Evolutionary conservation across 2,113 vertebrate species (phyloP), one percentile per base, ranked within the genome.

Genomic region (Cyanoliseus patagonus): DNA sequence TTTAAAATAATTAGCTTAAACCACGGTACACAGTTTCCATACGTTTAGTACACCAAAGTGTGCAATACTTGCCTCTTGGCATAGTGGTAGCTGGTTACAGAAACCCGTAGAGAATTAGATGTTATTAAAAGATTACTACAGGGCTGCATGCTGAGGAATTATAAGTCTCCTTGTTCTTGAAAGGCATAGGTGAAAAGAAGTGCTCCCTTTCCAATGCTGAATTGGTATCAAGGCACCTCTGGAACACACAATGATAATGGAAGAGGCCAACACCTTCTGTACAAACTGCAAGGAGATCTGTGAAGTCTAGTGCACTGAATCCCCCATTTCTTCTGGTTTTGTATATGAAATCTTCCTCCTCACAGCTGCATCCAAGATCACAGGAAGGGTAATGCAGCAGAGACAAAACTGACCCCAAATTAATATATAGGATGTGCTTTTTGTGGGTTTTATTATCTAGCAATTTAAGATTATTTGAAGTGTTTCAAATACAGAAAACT

Each of bases 201-300:
- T 24, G 17, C 8, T 86, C 28, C 9, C 18, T 92, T 84, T 86
- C 83, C n/a, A 33, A 0, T 25, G n/a, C 20, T 80, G 66, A 42
- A 30, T 24, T 0, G 0, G 15, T 49, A 42, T 1, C 7, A 80
- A 7, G 10, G 19, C 18, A 5, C 7, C 63, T 75, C 23, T 51
- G 77, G 31, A 89, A 39, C 0, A 0, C 22, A 28, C 0, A 0
- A n/a, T 25, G 18, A 6, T 44, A 39, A 28, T 51, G 6, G 35
- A 77, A 86, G 63, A 93, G 25, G 46, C 31, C 35, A 37, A 67
- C 76, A 19, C n/a, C 4, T 84, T 41, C 39, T n/a, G 24, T 39
- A 68, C 16, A 41, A 68, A 64, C 24, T 66, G 20, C 17, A 61
- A 66, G 30, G 25, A 89, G 30, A 23, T 79, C 52, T 80, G 37